phyloP scores from a whole-genome alignment of 1,140 invertebrate genomes.

The Drosophila dunni region DNA sequence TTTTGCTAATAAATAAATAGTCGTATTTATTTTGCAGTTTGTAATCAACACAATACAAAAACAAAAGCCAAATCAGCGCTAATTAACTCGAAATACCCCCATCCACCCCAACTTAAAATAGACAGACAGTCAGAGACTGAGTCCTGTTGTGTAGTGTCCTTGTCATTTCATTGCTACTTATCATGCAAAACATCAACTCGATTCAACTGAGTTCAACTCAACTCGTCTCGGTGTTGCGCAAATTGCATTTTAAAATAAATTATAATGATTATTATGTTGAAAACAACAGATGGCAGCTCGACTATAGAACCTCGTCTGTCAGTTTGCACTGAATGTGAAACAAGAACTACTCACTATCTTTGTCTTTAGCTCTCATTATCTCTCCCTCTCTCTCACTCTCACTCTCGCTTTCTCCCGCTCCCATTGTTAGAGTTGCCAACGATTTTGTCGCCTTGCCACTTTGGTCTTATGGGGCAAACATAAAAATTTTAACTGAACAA shows the following conservation, averaged over 20 bases:
- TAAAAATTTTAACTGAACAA: constrained; percentile 79
- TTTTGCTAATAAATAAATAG: constrained; percentile 71
- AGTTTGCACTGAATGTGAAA: not conserved
- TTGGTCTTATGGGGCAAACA: constrained; percentile 72
- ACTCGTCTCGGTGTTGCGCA: constrained; percentile 53
- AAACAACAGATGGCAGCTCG: constrained; percentile 76
- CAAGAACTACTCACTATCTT: constrained; percentile 15
- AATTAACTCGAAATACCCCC: constrained; percentile 64
- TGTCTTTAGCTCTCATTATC: not conserved
- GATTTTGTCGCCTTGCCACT: constrained; percentile 68
- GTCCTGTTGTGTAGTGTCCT: constrained; percentile 33
- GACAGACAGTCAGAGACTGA: constrained; percentile 26
- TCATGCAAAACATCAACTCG: constrained; percentile 61
- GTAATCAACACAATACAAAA: constrained; percentile 55
- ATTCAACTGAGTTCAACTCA: constrained; percentile 41
- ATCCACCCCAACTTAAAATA: constrained; percentile 10
- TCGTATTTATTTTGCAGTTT: constrained; percentile 72
- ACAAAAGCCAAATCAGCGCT: constrained; percentile 76
- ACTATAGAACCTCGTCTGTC: constrained; percentile 43
- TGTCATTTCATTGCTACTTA: constrained; percentile 53
- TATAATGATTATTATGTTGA: constrained; percentile 82
- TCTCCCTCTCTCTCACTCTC: constrained; percentile 1
- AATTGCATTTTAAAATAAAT: constrained; percentile 83
- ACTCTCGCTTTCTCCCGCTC: not conserved
- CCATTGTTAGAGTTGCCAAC: constrained; percentile 45